Evolutionary conservation across 1,140 invertebrate genomes (phyloP).

Genomic region (Globodera ellingtonae): DNA sequence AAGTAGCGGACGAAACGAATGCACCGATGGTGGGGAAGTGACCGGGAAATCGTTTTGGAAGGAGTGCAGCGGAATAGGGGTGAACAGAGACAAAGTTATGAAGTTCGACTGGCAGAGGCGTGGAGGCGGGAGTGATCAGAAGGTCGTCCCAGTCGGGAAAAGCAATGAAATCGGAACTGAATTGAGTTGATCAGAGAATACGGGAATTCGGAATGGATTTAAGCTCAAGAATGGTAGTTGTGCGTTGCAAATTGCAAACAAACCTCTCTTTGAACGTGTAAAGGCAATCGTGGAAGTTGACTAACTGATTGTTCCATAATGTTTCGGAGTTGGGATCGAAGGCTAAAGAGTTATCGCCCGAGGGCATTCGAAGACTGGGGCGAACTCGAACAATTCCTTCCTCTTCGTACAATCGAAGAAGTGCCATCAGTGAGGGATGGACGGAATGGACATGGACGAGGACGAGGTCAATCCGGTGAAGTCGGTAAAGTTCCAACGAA

Average conservation of each 20-base stretch:
- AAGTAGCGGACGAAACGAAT: not conserved
- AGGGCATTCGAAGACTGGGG: slow-evolving; percentile 32
- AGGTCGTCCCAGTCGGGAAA: slow-evolving; percentile 48
- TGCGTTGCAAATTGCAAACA: not conserved
- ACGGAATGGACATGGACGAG: slow-evolving; percentile 37
- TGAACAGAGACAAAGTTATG: not conserved
- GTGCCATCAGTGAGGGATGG: slow-evolving; percentile 7
- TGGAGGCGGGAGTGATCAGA: slow-evolving; percentile 15
- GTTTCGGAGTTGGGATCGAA: slow-evolving; percentile 40
- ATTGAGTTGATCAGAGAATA: not conserved
- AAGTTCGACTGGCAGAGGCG: not conserved
- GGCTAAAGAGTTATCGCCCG: not conserved
- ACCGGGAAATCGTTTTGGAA: slow-evolving; percentile 23
- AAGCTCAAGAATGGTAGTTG: no score
- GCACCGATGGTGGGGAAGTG: slow-evolving; percentile 13
- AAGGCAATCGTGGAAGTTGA: slow-evolving; percentile 41
- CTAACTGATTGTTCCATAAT: slow-evolving; percentile 42
- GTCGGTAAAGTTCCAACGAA: slow-evolving; percentile 8
- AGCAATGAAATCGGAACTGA: slow-evolving; percentile 35
- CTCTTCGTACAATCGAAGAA: slow-evolving; percentile 32
- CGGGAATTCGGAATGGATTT: not conserved
- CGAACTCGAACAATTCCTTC: slow-evolving; percentile 33
- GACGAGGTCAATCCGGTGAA: slow-evolving; percentile 9
- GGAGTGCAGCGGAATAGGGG: slow-evolving; percentile 4
- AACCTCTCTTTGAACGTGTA: slow-evolving; percentile 43